Evolutionary conservation across 1,140 invertebrate genomes (phyloP), one percentile per base, ranked within the genome.

Genomic region (Scaptomyza hsui): DNA sequence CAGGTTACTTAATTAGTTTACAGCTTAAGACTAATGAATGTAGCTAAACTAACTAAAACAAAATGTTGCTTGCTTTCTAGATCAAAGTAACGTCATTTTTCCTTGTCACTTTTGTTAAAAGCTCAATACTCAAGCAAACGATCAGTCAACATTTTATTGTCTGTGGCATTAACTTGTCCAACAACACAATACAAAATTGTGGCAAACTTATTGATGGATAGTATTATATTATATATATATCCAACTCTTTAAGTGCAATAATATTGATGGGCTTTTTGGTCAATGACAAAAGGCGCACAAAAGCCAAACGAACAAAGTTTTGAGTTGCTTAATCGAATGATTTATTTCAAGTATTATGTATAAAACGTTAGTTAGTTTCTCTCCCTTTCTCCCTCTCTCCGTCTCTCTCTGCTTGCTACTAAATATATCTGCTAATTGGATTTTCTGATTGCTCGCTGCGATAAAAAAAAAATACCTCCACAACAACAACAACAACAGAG

Each of bases 401-500:
- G 1, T 41, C n/a, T 41, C n/a, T n/a, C 37, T 9, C n/a, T 6
- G 49, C 16, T 18, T 3, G 0, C 4, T n/a, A 19, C 49, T n/a
- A 60, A 19, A 37, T 15, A 15, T 44, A 24, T 16, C 49, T 37
- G 44, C 65, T 70, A 70, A 70, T 70, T 70, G 60, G 59, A 53
- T 55, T 70, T 63, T 18, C 42, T 48, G 67, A 63, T 70, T 62
- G 59, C 67, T 35, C 29, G 6, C 1, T 6, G 55, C 12, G 57
- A 61, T 68, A 70, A 55, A 56, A 16, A 32, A 44, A 26, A 37
- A 73, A 55, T 51, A 21, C 44, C 24, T 19, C 59, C 19, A 41
- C 21, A 29, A 21, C 19, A 49, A 49, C 49, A 9, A 39, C 61
- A 63, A 81, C 78, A 49, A 49, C 49, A 9, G 32, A 56, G 60